phyloP scores from a whole-genome alignment of 2,888 invertebrate species.

The Harpalus rubripes region DNA sequence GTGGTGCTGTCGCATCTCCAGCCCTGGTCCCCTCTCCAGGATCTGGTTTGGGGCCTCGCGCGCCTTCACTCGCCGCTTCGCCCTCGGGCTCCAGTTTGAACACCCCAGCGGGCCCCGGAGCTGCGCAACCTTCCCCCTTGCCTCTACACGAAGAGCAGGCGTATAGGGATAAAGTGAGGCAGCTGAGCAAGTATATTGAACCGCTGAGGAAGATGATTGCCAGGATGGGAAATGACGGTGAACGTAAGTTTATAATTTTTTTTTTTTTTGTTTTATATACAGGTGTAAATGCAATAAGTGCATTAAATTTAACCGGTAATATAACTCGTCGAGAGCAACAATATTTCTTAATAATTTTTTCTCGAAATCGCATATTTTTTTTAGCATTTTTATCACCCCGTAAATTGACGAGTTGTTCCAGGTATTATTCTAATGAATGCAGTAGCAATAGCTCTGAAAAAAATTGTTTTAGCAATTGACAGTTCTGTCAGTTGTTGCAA shows the following conservation, averaged over 20 bases:
- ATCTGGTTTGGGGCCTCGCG: slow-evolving; percentile 83
- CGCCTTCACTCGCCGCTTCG: slow-evolving; percentile 82
- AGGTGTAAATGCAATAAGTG: too few relatives aligned
- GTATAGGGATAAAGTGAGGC: slow-evolving; percentile 95
- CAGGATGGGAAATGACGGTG: slow-evolving; percentile 90
- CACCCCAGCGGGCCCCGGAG: slow-evolving; percentile 82
- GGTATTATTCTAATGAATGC: too few relatives aligned
- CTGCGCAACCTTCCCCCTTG: slow-evolving; percentile 81
- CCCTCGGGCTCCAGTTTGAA: slow-evolving; percentile 89
- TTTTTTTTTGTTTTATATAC: too few relatives aligned
- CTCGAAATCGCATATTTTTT: too few relatives aligned
- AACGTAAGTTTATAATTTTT: slow-evolving; percentile 80
- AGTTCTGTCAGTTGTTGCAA: too few relatives aligned
- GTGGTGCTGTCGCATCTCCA: slow-evolving; percentile 82
- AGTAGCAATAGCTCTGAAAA: too few relatives aligned
- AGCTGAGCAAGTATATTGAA: slow-evolving; percentile 96
- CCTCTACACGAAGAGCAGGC: slow-evolving; percentile 91
- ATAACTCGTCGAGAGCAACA: too few relatives aligned
- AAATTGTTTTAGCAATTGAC: too few relatives aligned
- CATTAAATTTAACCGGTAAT: too few relatives aligned
- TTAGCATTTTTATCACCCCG: too few relatives aligned
- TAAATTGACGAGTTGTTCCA: too few relatives aligned
- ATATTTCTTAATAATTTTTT: too few relatives aligned
- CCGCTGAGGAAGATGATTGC: slow-evolving; percentile 94
- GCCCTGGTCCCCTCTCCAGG: slow-evolving; percentile 84